Conservation (phyloP, 2,888 invertebrate genomes). For the Polydrusus pterygomalis region DNA sequence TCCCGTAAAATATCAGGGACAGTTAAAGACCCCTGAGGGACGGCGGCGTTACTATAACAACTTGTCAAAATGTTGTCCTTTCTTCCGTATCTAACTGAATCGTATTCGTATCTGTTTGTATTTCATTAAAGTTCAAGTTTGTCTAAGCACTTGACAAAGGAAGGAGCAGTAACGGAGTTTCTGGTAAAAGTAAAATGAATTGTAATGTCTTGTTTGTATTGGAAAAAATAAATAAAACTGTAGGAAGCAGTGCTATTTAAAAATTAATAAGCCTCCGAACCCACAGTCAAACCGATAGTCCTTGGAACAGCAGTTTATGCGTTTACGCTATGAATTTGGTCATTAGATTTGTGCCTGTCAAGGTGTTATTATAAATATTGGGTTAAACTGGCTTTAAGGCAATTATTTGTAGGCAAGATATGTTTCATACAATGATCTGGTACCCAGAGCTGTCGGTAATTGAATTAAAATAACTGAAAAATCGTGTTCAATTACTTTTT, state of each 20-base stretch:
- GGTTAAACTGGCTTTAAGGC: too few relatives aligned
- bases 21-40: constrained; percentile 30
- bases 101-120: constrained; percentile 26
- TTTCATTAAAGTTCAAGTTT: constrained; percentile 36
- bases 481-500: too few relatives aligned
- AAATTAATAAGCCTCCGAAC: too few relatives aligned
- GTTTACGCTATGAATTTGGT: too few relatives aligned
- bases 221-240: constrained; percentile 6
- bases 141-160: constrained; percentile 23
- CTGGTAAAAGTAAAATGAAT: constrained; percentile 21
- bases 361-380: too few relatives aligned
- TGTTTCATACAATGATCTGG: too few relatives aligned
- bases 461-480: too few relatives aligned
- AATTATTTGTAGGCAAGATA: too few relatives aligned
- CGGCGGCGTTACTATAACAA: constrained; percentile 37
- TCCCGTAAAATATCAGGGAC: constrained; percentile 15
- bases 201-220: constrained; percentile 16
- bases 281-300: too few relatives aligned
- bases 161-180: not conserved
- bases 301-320: too few relatives aligned
- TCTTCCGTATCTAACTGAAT: constrained; percentile 26
- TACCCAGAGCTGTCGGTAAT: too few relatives aligned
- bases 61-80: constrained; percentile 39
- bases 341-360: too few relatives aligned
- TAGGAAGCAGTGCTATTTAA: not conserved